Evolutionary conservation across 2,113 vertebrate genomes (phyloP), one percentile per base, ranked within the genome.

Genomic region (Pterocles orientalis): DNA sequence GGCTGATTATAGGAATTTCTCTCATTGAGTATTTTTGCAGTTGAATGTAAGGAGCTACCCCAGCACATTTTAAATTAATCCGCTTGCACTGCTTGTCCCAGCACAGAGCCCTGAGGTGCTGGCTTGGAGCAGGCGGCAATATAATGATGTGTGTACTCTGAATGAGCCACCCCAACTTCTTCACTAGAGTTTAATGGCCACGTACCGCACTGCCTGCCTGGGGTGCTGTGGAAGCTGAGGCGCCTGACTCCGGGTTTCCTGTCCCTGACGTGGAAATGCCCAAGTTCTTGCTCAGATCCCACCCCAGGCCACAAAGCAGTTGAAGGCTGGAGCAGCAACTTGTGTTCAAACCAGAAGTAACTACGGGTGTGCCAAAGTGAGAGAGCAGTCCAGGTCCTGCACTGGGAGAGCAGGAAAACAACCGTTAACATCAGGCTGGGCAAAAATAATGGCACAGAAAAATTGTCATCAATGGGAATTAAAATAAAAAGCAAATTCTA

Each of bases 121-220:
- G 41, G 7, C 18, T 60, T 51, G 29, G 39, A 56, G 62, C 43
- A 61, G 48, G 36, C 1, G 0, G 10, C 12, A 9, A 7, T 14
- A 47, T 9, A 43, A 82, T 7, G 9, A 62, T 15, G 48, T 23
- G 47, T n/a, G 61, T n/a, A 14, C 34, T 26, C 25, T 33, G 28
- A 86, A 54, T 0, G 5, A 57, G 36, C 65, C 91, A 39, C 31
- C 31, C 21, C 51, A 39, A 39, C 60, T 20, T 8, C 28, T 68
- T 25, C 51, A 20, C 11, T 16, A 3, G 8, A 28, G 34, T 68
- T 90, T 64, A 69, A 36, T 13, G 47, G 7, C 50, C 31, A 13
- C 0, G 2, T 11, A 3, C 9, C 3, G 4, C 25, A 20, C 45
- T 34, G 50, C n/a, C 24, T 7, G 0, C n/a, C 60, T 23, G n/a